A percentile compares a stretch with the other conserved stretches of the same genome.
Conservation (phyloP, 2,888 invertebrate species). For the Cephus pulcher region DNA sequence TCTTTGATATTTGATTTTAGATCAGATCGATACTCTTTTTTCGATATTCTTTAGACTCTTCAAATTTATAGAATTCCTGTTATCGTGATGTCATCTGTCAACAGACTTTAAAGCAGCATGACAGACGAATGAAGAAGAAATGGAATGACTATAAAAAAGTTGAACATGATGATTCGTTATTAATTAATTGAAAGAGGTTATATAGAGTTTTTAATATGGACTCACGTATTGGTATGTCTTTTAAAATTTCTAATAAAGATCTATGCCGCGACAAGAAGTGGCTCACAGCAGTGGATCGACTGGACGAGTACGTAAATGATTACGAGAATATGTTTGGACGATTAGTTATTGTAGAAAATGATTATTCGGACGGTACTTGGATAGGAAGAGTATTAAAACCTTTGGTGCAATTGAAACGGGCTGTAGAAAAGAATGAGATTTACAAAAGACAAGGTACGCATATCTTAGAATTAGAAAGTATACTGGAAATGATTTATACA, state of each 20-base stretch:
- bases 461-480: not conserved
- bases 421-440: not conserved
- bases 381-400: not conserved
- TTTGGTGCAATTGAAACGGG: conserved; percentile 1
- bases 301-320: not conserved
- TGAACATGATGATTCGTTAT: not conserved
- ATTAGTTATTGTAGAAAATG: not conserved
- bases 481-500: not conserved
- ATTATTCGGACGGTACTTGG: not conserved
- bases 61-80: too few relatives aligned
- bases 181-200: not conserved
- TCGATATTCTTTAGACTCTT: too few relatives aligned
- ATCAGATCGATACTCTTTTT: not conserved
- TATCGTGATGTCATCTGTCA: not conserved
- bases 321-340: not conserved
- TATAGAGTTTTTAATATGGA: not conserved
- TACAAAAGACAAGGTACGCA: not conserved
- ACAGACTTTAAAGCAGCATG: not conserved
- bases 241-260: not conserved
- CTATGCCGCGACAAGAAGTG: not conserved
- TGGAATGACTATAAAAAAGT: not conserved
- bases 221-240: not conserved
- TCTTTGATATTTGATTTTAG: not conserved
- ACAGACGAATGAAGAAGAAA: not conserved
- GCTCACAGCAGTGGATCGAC: not conserved